Conservation (phyloP, 2,113 vertebrate genomes). For the Pterocles gutturalis region DNA sequence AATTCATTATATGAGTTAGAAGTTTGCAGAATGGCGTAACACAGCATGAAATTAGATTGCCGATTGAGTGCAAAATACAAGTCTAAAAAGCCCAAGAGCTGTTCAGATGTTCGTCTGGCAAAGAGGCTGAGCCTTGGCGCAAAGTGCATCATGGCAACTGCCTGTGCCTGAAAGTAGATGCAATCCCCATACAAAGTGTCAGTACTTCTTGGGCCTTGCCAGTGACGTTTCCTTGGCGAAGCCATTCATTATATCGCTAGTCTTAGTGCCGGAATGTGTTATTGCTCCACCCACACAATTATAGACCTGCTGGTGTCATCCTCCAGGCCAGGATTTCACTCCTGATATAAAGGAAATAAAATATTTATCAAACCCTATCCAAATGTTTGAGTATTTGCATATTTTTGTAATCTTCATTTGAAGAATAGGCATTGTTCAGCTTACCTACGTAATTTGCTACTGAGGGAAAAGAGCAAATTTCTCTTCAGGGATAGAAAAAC, state of each 20-base stretch:
- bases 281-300: background rate
- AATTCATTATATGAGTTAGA: background rate
- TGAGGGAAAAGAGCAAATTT: background rate
- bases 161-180: background rate
- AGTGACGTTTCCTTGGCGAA: background rate
- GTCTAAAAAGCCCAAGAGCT: background rate
- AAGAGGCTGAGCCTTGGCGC: background rate
- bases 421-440: background rate
- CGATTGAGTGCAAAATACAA: background rate
- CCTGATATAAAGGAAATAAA: background rate
- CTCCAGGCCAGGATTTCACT: background rate
- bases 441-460: background rate
- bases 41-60: background rate
- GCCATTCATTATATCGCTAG: accelerated
- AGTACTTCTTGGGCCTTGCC: background rate
- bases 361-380: background rate
- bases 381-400: background rate
- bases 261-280: background rate
- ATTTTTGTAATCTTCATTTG: background rate
- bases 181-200: accelerated
- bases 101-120: background rate
- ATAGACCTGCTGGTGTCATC: background rate
- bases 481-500: background rate
- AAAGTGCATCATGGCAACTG: background rate
- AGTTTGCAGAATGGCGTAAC: background rate